Evolutionary conservation across 2,113 vertebrate genomes (phyloP).

Genomic region (Brachionichthys hirsutus): DNA sequence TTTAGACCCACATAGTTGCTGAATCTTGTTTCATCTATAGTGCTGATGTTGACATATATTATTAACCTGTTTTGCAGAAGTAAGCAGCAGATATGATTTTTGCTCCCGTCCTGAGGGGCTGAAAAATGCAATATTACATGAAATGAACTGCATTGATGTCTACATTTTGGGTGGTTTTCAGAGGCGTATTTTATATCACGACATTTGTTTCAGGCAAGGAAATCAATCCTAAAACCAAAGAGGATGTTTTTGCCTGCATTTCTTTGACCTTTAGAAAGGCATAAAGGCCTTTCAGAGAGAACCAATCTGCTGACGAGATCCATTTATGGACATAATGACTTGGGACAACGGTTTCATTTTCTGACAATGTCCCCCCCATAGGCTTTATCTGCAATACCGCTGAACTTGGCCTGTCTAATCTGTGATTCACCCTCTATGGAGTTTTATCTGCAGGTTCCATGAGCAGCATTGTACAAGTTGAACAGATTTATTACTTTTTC

Average conservation of each 20-base stretch:
- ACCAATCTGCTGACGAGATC: conserved; percentile 30
- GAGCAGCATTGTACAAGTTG: conserved; percentile 28
- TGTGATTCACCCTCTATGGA: conserved; percentile 38
- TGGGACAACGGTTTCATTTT: conserved; percentile 62
- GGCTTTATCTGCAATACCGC: conserved; percentile 27
- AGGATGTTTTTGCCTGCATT: conserved; percentile 32
- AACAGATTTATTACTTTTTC: conserved; percentile 46
- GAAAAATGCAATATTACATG: conserved; percentile 38
- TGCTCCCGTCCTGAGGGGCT: neutral
- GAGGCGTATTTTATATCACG: conserved; percentile 10
- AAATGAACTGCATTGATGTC: conserved; percentile 18
- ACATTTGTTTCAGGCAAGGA: conserved; percentile 44
- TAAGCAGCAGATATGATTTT: conserved; percentile 18
- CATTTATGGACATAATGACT: conserved; percentile 32
- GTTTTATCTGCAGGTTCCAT: conserved; percentile 49
- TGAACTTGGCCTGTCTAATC: conserved; percentile 27
- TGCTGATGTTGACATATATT: neutral
- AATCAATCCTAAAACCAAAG: conserved; percentile 31
- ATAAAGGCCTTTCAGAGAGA: conserved; percentile 32
- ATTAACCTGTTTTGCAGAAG: conserved; percentile 3
- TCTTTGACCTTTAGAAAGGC: conserved; percentile 42
- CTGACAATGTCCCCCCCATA: conserved; percentile 29
- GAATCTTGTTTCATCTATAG: neutral
- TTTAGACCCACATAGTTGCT: neutral
- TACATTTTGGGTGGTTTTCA: conserved; percentile 21